phyloP scores from a whole-genome alignment of 2,888 invertebrate species.

The Aphidius colemani region DNA sequence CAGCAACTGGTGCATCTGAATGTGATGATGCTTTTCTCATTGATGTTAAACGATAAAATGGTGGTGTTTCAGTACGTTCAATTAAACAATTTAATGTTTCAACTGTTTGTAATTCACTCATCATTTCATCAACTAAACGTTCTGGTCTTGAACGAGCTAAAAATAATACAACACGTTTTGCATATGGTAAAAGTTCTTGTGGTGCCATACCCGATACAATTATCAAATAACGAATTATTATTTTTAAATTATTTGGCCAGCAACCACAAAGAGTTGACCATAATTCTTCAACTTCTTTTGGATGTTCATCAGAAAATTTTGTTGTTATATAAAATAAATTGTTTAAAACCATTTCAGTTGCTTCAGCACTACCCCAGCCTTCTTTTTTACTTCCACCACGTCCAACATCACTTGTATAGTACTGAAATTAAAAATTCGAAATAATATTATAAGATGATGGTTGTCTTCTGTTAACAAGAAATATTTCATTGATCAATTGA shows the following conservation, averaged over 20 bases:
- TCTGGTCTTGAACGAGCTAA: conserved; percentile 91
- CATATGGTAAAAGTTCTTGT: conserved; percentile 86
- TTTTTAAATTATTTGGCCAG: conserved; percentile 96
- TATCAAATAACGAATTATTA: conserved; percentile 93
- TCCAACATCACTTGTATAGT: conserved; percentile 64
- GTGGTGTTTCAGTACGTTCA: conserved; percentile 96
- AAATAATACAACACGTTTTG: conserved; percentile 93
- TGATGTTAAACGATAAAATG: conserved; percentile 93
- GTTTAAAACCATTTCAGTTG: conserved; percentile 99
- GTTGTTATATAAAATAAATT: conserved; percentile 98
- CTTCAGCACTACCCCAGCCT: conserved; percentile 97
- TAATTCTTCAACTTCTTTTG: conserved; percentile 92
- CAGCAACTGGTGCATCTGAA: conserved; percentile 64
- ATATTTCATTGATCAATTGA: too few species aligned
- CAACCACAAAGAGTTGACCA: conserved; percentile 96
- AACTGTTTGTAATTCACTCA: conserved; percentile 95
- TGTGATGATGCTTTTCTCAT: conserved; percentile 89
- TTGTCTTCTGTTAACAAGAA: too few species aligned
- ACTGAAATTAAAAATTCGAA: conserved; percentile 48
- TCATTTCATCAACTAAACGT: conserved; percentile 92
- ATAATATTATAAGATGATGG: too few species aligned
- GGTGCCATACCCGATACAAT: conserved; percentile 98
- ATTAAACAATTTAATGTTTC: conserved; percentile 95
- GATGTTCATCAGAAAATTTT: conserved; percentile 95
- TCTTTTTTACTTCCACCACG: conserved; percentile 78